These are phyloP conservation scores for Masnerella sp. DNA, from an alignment of 2,888 invertebrate genomes.

Conservation along the genomic window DNA sequence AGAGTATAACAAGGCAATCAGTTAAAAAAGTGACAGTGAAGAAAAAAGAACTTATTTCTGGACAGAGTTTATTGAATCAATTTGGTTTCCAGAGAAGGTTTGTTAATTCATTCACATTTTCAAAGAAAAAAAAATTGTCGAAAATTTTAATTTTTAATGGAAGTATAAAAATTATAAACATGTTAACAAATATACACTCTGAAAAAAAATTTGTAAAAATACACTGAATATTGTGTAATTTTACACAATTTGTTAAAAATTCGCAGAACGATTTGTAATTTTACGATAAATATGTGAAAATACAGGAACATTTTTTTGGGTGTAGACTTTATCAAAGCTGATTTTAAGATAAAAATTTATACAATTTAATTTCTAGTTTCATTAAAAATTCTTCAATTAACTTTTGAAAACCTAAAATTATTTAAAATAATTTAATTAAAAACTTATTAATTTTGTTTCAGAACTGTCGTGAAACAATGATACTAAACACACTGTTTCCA, in stretches of 20 bases:
- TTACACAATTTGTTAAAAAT: background rate
- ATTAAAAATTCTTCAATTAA: too few relatives aligned
- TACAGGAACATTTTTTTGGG: too few relatives aligned
- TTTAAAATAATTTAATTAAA: background rate
- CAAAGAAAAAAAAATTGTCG: background rate
- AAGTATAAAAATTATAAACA: too few relatives aligned
- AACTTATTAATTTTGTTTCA: constrained; percentile 4
- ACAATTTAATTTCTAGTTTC: too few relatives aligned
- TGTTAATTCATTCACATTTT: constrained; percentile 42
- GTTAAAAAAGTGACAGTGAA: constrained; percentile 44
- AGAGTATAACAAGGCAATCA: constrained; percentile 39
- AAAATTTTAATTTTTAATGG: background rate
- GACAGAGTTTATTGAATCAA: constrained; percentile 82
- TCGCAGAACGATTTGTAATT: too few relatives aligned
- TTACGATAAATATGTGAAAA: too few relatives aligned
- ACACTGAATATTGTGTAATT: too few relatives aligned
- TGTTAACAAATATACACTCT: too few relatives aligned
- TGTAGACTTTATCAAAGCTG: too few relatives aligned
- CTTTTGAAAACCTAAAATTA: too few relatives aligned
- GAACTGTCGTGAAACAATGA: constrained; percentile 14
- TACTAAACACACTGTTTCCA: background rate
- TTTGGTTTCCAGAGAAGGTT: constrained; percentile 84
- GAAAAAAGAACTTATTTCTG: constrained; percentile 74
- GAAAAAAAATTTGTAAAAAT: too few relatives aligned
- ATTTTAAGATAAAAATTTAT: too few relatives aligned